Conservation (phyloP, 2,888 invertebrate species). For the Lasioglossum leucozonium region DNA sequence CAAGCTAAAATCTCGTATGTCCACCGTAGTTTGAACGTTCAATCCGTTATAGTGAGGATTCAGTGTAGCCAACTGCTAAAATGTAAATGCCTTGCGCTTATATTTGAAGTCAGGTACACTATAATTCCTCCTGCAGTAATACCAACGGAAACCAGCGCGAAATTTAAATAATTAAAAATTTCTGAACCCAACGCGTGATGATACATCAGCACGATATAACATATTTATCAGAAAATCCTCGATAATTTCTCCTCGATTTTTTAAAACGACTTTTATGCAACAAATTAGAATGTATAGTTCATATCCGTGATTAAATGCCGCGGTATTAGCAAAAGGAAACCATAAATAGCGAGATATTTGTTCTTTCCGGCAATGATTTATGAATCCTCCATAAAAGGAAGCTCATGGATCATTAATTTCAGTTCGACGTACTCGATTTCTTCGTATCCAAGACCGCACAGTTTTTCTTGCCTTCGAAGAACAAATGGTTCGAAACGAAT, state of each 20-base stretch:
- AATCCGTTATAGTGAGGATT: conserved; percentile 29
- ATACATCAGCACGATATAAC: neutral
- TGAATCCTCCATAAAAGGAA: neutral
- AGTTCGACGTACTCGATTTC: neutral
- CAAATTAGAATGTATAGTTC: neutral
- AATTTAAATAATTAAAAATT: neutral
- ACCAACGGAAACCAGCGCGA: neutral
- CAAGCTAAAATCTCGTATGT: neutral
- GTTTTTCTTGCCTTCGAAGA: neutral
- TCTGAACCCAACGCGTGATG: neutral
- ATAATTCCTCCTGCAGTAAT: neutral
- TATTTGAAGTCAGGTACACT: neutral
- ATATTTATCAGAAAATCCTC: neutral
- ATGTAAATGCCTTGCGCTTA: neutral
- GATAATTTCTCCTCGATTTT: neutral
- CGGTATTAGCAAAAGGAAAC: neutral
- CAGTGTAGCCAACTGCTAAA: conserved; percentile 27
- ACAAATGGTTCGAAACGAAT: neutral
- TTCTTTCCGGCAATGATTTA: neutral
- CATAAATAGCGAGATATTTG: neutral
- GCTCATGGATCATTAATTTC: neutral
- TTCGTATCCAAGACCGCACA: neutral
- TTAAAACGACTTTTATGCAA: neutral
- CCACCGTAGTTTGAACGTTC: conserved; percentile 18
- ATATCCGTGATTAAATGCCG: neutral